These are phyloP conservation scores for Andricus curvator DNA, from an alignment of 2,888 invertebrate genomes.

Conservation along the genomic window DNA sequence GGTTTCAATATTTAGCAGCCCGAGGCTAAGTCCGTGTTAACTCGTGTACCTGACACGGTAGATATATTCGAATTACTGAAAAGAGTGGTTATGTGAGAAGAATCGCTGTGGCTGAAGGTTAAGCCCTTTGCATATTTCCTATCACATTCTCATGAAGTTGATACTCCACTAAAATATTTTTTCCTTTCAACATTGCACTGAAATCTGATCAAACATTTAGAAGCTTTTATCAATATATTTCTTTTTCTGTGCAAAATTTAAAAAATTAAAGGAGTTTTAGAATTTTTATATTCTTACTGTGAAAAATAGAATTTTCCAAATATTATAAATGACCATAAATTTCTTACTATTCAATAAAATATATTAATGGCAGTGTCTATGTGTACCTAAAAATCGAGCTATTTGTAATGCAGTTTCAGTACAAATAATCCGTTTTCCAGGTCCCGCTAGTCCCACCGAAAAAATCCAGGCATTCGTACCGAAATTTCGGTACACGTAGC, in stretches of 20 bases:
- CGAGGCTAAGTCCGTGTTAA: slow-evolving; percentile 25
- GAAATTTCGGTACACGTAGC: too few species aligned
- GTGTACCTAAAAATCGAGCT: too few species aligned
- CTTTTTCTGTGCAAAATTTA: neutral
- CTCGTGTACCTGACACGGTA: neutral
- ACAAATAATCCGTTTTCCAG: too few species aligned
- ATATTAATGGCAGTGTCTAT: too few species aligned
- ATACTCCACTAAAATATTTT: neutral
- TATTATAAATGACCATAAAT: too few species aligned
- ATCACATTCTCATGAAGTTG: neutral
- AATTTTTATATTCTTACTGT: too few species aligned
- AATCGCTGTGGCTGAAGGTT: neutral
- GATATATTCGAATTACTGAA: neutral
- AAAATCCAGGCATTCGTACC: too few species aligned
- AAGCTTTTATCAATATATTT: neutral
- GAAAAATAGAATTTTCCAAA: too few species aligned
- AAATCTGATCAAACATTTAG: neutral
- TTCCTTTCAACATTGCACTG: neutral
- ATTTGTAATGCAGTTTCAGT: too few species aligned
- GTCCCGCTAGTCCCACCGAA: too few species aligned
- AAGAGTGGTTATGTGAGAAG: neutral
- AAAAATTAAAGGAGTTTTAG: neutral
- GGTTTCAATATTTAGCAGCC: slow-evolving; percentile 52
- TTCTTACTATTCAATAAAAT: too few species aligned
- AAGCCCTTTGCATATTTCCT: neutral